Evolutionary conservation across 2,888 invertebrate species (phyloP), one percentile per base, ranked within the genome.

Genomic region (Plemyria rubiginata): DNA sequence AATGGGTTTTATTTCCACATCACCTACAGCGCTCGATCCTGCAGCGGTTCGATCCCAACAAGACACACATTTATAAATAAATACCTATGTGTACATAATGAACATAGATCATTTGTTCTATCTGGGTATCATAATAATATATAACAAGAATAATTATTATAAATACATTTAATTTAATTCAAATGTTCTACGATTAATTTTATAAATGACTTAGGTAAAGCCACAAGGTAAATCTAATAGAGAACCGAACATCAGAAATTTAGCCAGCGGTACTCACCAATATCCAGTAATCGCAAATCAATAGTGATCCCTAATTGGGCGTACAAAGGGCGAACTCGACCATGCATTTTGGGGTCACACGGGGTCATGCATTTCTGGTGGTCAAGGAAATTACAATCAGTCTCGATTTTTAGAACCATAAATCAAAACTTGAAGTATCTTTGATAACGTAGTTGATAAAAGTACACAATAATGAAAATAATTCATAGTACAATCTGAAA

Each of bases 301-400:
- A 51, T 49, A 48, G 41, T 32, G 36, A 32, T 54, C 28, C 36
- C 55, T 63, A 66, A 55, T 50, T 54, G 57, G 53, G 54, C 32
- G 56, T 12, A 58, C 57, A 63, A 60, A 55, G 60, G 50, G 52
- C 54, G 52, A 59, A 49, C 48, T 65, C 64, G 67, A 67, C 69
- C 70, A 68, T 54, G 72, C 65, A 64, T 66, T 55, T 67, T 74
- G 69, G 79, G 76, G 68, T 76, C 73, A 82, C 71, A 77, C 79
- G 68, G 78, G 77, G 56, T 73, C 82, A 85, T 85, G 85, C 85
- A 80, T 60, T 70, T 76, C 81, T 84, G 80, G 68, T 68, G 69
- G 77, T 45, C 16, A 77, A 72, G 63, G 65, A 76, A 78, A 74
- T 13, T 28, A 48, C 28, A 50, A 29, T 50, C 36, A 57, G 58